These are phyloP conservation scores for Cremastinae sp. DNA, from an alignment of 2,888 invertebrate species.

Conservation along the genomic window DNA sequence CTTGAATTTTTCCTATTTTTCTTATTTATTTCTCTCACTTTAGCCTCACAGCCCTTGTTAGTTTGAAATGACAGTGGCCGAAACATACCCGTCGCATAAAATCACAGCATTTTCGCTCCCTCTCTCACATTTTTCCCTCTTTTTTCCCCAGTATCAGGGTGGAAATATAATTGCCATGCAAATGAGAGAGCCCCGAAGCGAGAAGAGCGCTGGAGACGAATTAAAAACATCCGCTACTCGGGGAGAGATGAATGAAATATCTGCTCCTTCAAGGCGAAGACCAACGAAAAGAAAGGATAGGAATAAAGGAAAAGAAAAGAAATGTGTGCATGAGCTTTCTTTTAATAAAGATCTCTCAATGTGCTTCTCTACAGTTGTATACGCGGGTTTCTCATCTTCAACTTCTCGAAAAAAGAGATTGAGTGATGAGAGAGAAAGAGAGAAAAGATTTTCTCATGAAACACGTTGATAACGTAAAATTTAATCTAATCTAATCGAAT, in stretches of 20 bases:
- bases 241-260: constrained; percentile 46
- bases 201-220: constrained; percentile 44
- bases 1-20: not conserved
- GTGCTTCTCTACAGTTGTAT: constrained; percentile 12
- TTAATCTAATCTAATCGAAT: constrained; percentile 60
- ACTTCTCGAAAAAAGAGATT: constrained; percentile 6
- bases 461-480: constrained; percentile 60
- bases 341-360: constrained; percentile 50
- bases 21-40: constrained; percentile 2
- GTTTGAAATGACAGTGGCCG: constrained; percentile 18
- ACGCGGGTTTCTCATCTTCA: constrained; percentile 1
- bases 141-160: constrained; percentile 20
- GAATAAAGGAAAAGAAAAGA: not conserved
- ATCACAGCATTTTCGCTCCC: constrained; percentile 34
- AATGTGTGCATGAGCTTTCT: constrained; percentile 45
- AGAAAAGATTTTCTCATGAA: constrained; percentile 29
- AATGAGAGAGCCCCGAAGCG: constrained; percentile 44
- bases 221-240: constrained; percentile 57
- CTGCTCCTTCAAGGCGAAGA: constrained; percentile 8
- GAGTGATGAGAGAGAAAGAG: constrained; percentile 5
- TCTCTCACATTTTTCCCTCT: constrained; percentile 6
- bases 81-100: constrained; percentile 42
- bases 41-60: too few relatives aligned
- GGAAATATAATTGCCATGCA: constrained; percentile 59
- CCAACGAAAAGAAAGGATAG: not conserved